Evolutionary conservation across 2,113 vertebrate species (phyloP).

Genomic region (Xiphophorus hellerii): DNA sequence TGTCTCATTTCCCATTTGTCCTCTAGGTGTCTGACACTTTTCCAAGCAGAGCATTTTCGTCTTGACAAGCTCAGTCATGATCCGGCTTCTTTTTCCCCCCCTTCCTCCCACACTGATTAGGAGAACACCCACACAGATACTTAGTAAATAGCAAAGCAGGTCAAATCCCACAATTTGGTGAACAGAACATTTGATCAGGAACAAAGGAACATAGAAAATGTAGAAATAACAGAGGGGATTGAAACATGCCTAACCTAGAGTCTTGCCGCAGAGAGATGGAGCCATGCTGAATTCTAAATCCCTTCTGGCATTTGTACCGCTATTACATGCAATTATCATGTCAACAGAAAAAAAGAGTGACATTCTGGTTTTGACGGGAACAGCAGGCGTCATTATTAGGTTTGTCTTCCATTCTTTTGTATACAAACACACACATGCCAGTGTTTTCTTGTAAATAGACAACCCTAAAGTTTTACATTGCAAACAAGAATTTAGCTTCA

Average conservation of each 20-base stretch:
- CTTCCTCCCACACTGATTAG: conserved; percentile 26
- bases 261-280: neutral
- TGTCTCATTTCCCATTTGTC: conserved; percentile 33
- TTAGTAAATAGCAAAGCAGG: conserved; percentile 10
- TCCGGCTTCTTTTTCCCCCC: conserved; percentile 17
- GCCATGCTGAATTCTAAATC: neutral
- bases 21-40: conserved; percentile 46
- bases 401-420: conserved; percentile 3
- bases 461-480: conserved; percentile 17
- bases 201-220: conserved; percentile 1
- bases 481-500: conserved; percentile 37
- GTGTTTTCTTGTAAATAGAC: conserved; percentile 5
- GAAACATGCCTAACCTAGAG: neutral
- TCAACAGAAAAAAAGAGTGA: neutral
- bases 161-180: conserved; percentile 7
- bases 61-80: conserved; percentile 66
- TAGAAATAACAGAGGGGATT: conserved; percentile 5
- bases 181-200: conserved; percentile 17
- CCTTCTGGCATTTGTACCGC: neutral
- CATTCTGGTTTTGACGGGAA: neutral
- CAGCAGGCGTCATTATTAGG: conserved; percentile 12
- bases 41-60: conserved; percentile 44
- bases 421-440: conserved; percentile 14
- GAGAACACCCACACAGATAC: conserved; percentile 47
- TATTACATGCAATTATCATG: conserved; percentile 16